These are phyloP conservation scores for Euzetes globulus DNA, from an alignment of 2,888 invertebrate genomes.

Conservation along the genomic window DNA sequence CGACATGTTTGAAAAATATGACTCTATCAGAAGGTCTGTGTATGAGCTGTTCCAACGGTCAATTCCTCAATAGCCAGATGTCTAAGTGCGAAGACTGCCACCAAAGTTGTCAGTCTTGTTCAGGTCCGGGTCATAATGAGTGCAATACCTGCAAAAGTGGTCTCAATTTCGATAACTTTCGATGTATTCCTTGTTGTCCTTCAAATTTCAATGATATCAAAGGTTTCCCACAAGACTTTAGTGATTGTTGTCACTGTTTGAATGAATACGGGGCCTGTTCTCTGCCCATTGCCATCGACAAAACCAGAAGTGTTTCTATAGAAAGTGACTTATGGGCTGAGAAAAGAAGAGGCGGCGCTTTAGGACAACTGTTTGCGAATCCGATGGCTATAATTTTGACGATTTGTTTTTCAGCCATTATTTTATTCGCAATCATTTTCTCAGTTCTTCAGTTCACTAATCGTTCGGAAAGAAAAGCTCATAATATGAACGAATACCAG, in stretches of 20 bases:
- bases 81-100: conserved; percentile 40
- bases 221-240: conserved; percentile 35
- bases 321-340: not conserved
- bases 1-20: conserved; percentile 62
- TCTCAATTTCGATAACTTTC: conserved; percentile 36
- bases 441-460: conserved; percentile 35
- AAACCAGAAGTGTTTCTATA: conserved; percentile 24
- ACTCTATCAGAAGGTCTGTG: conserved; percentile 63
- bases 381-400: conserved; percentile 35
- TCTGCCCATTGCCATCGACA: conserved; percentile 26
- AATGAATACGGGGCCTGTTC: conserved; percentile 27
- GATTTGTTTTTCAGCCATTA: conserved; percentile 36
- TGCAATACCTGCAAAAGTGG: conserved; percentile 29
- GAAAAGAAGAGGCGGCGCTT: conserved; percentile 10
- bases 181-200: conserved; percentile 36
- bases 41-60: conserved; percentile 60
- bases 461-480: not conserved
- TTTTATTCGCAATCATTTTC: conserved; percentile 38
- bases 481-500: not conserved
- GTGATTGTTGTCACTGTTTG: conserved; percentile 38
- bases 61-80: conserved; percentile 37
- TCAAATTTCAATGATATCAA: conserved; percentile 2
- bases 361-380: conserved; percentile 34
- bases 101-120: conserved; percentile 40
- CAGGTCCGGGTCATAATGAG: conserved; percentile 36